A percentile compares a stretch with the other conserved stretches of the same genome.
Evolutionary conservation across 2,113 vertebrate genomes (phyloP).

Genomic region (Chionis minor): DNA sequence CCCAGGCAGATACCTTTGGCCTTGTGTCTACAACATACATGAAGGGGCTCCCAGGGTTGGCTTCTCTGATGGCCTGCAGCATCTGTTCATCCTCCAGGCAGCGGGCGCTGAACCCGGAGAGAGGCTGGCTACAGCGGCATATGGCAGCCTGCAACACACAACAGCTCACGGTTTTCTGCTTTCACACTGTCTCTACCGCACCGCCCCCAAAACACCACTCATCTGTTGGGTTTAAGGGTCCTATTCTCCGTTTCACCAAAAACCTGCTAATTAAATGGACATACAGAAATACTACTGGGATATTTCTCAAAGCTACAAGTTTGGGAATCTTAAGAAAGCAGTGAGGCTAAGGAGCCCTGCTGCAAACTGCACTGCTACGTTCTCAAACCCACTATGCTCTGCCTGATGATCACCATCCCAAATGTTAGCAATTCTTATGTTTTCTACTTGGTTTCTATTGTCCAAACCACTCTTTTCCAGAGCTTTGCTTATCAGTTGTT

Average conservation of each 20-base stretch:
- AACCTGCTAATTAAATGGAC: background rate
- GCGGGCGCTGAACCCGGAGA: conserved; percentile 78
- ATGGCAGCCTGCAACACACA: conserved; percentile 78
- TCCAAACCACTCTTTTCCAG: background rate
- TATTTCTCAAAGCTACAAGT: accelerated
- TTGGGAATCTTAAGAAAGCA: background rate
- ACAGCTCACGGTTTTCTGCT: background rate
- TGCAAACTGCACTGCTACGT: background rate
- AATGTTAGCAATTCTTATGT: too few species aligned
- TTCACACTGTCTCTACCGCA: accelerated
- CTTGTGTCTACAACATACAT: conserved; percentile 86
- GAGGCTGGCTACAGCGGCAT: conserved; percentile 82
- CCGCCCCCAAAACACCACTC: background rate
- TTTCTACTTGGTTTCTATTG: background rate
- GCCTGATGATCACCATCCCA: background rate
- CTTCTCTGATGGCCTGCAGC: conserved; percentile 79
- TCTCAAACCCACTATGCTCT: background rate
- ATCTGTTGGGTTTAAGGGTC: accelerated
- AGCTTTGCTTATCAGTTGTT: background rate
- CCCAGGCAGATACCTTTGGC: conserved; percentile 75
- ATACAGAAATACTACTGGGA: accelerated
- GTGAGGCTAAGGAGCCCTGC: background rate
- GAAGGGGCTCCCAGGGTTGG: conserved; percentile 79
- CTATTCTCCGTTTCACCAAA: background rate
- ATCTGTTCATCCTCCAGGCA: conserved; percentile 83